Evolutionary conservation across 2,888 invertebrate species (phyloP), one percentile per base, ranked within the genome.

Genomic region (Stictocephala bisonia): DNA sequence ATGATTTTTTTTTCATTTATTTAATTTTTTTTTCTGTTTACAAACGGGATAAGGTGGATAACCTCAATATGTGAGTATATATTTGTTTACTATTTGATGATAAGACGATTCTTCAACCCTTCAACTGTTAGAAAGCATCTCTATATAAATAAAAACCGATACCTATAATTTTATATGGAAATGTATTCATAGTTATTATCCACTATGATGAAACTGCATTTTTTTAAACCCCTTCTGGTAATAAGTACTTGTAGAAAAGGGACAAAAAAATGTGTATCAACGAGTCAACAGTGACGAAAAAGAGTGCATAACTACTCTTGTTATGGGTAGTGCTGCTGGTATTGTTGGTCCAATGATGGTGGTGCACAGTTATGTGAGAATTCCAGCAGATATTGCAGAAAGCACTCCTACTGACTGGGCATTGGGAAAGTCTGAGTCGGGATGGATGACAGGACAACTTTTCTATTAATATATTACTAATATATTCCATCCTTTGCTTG

Each of bases 141-240:
- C n/a, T n/a, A n/a, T n/a, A n/a, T n/a, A n/a, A n/a, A n/a, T n/a
- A n/a, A n/a, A n/a, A n/a, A n/a, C n/a, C n/a, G n/a, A n/a, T n/a
- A n/a, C n/a, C n/a, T n/a, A n/a, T n/a, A n/a, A n/a, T n/a, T n/a
- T n/a, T n/a, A n/a, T n/a, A n/a, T n/a, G n/a, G n/a, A n/a, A n/a
- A n/a, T n/a, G n/a, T n/a, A n/a, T n/a, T n/a, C n/a, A n/a, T n/a
- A n/a, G n/a, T n/a, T n/a, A n/a, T n/a, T n/a, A n/a, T n/a, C n/a
- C n/a, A n/a, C n/a, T n/a, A n/a, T 51, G 69, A 84, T 76, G 83
- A 84, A 75, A 80, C 81, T 20, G 82, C 80, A 1, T 83, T 84
- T 75, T 83, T 79, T 73, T 76, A 84, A 29, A 75, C 76, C 41
- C 83, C 83, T 20, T 83, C 83, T 76, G 78, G 78, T 1, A 76